phyloP scores from a whole-genome alignment of 2,113 vertebrate species.

The Labeo rohita region DNA sequence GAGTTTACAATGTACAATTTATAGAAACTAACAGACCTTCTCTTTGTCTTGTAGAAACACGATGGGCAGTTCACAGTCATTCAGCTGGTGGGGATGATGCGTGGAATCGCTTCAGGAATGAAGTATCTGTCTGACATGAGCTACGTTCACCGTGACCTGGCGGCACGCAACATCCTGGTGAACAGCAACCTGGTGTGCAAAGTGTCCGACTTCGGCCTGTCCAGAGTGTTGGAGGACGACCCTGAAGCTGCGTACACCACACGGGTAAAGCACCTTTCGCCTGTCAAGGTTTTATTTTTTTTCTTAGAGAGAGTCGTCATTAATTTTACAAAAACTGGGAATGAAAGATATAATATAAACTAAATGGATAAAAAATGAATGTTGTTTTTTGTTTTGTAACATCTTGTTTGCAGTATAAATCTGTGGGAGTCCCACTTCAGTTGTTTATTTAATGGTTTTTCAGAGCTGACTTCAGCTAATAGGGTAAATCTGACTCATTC shows the following conservation, averaged over 20 bases:
- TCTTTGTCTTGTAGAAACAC: slow-evolving; percentile 51
- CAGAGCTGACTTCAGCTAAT: neutral
- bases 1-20: neutral
- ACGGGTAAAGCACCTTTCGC: slow-evolving; percentile 44
- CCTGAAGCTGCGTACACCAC: slow-evolving; percentile 64
- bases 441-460: neutral
- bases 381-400: neutral
- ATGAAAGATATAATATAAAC: neutral
- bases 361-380: neutral
- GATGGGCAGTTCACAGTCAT: slow-evolving; percentile 63
- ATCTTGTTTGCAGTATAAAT: neutral
- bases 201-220: slow-evolving; percentile 88
- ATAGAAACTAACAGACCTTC: neutral
- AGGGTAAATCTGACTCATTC: neutral
- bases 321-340: neutral
- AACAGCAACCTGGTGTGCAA: slow-evolving; percentile 89
- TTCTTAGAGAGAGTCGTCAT: neutral
- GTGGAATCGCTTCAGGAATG: slow-evolving; percentile 64
- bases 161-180: slow-evolving; percentile 83
- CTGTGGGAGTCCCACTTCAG: neutral
- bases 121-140: slow-evolving; percentile 63
- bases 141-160: slow-evolving; percentile 63
- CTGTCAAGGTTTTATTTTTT: neutral
- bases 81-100: slow-evolving; percentile 62
- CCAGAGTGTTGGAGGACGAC: slow-evolving; percentile 82